Base-by-base conservation (phyloP, 1,140 invertebrate species). In the Tetragnatha versicolor region DNA sequence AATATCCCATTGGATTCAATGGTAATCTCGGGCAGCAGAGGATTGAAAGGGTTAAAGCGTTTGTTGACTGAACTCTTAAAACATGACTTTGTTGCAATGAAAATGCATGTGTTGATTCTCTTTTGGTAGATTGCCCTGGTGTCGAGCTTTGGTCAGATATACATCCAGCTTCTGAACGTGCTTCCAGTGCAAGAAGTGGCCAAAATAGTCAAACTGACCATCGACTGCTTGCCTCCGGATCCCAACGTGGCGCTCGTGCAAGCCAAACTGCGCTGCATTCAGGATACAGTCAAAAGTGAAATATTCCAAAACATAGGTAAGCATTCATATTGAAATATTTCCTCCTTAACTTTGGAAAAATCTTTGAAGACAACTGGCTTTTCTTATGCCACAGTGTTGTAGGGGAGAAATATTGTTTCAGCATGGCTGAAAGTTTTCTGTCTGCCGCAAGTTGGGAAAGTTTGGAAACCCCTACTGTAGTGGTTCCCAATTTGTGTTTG, bases 251-350 rank as follows among this genome's bases (percentile, higher is more conserved):
- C 68, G 85, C 90, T 94, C 6, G 88, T 90, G 4, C 91, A 92
- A 81, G 91, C 92, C 0, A 94, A 94, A 85, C 85, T 94, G 25
- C 87, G 89, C 0, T 91, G 92, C 1, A 90, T 94, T 33, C 90
- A 90, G 81, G 90, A 92, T 84, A 85, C 93, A 1, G 89, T 93
- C 1, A 89, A 90, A 1, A 91, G 91, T 3, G 88, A 90, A 77
- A 85, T 94, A 1, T 93, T 94, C 81, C 88, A 90, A 58, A 89
- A 92, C 77, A 90, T 92, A 84, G 85, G 85, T 86, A 90, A 82
- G 45, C 80, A 76, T 58, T 33, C 17, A 20, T 58, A 58, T 2
- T 33, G 29, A 47, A 47, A 14, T 9, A 20, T 7, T 47, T n/a
- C n/a, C n/a, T n/a, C n/a, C n/a, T n/a, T n/a, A n/a, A n/a, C n/a